Conservation (phyloP, 2,113 vertebrate species). For the Pituophis catenifer region DNA sequence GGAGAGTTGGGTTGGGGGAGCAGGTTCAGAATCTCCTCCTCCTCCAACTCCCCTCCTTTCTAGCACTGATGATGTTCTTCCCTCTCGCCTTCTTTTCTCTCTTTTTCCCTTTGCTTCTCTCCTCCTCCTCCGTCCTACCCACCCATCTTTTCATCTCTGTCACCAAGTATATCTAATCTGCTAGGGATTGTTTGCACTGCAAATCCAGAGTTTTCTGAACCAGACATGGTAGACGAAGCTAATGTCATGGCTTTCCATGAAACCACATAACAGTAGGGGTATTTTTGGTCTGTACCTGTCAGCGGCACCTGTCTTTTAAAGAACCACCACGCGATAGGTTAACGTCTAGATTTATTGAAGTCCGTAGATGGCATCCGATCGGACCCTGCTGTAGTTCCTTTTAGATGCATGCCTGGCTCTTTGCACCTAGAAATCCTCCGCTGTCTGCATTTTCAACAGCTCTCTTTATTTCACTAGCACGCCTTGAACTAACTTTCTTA, state of each 20-base stretch:
- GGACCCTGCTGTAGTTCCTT: neutral
- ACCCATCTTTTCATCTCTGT: neutral
- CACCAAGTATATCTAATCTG: neutral
- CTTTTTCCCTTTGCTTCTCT: too few relatives aligned
- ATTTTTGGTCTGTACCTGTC: neutral
- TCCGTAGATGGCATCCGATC: too few relatives aligned
- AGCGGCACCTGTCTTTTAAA: neutral
- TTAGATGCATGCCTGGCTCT: neutral
- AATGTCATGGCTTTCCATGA: neutral
- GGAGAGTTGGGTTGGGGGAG: neutral
- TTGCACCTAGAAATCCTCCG: neutral
- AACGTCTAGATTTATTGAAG: neutral
- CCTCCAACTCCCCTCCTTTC: too few relatives aligned
- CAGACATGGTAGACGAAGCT: neutral
- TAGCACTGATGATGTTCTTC: too few relatives aligned
- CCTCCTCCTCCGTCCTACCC: too few relatives aligned
- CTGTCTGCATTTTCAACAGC: neutral
- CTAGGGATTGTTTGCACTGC: neutral
- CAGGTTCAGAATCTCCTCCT: neutral
- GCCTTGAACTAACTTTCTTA: neutral
- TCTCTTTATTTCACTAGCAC: neutral
- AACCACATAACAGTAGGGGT: too few relatives aligned
- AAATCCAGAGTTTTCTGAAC: neutral
- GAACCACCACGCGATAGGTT: neutral
- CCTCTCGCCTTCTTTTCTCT: too few relatives aligned